phyloP scores from a whole-genome alignment of 1,140 invertebrate species.

The Coenobita brevimanus region DNA sequence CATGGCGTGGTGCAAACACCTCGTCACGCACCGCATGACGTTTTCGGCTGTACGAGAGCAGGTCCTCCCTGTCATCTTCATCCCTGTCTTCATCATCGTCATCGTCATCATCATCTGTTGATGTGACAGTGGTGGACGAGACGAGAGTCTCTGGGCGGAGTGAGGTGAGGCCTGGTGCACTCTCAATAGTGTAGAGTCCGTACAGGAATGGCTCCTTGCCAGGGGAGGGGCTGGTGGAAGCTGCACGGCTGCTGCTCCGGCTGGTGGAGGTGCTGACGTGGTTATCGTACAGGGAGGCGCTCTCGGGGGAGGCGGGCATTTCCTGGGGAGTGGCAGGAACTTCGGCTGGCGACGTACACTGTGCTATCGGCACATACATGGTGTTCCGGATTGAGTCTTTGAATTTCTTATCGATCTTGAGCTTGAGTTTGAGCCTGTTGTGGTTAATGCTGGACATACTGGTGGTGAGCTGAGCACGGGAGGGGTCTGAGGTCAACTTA shows the following conservation, averaged over 20 bases:
- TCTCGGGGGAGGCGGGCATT: slow-evolving; percentile 86
- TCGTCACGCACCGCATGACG: slow-evolving; percentile 59
- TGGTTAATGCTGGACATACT: slow-evolving; percentile 70
- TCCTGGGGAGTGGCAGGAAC: slow-evolving; percentile 86
- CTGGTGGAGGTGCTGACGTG: slow-evolving; percentile 72
- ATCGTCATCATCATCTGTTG: slow-evolving; percentile 45
- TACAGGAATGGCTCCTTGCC: slow-evolving; percentile 65
- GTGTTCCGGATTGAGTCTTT: slow-evolving; percentile 76
- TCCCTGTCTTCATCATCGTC: slow-evolving; percentile 41
- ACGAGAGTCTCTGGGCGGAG: slow-evolving; percentile 53
- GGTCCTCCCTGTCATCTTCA: slow-evolving; percentile 50
- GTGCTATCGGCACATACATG: slow-evolving; percentile 74
- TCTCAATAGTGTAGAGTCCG: slow-evolving; percentile 66
- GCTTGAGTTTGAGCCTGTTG: slow-evolving; percentile 77
- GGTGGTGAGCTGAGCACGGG: slow-evolving; percentile 41
- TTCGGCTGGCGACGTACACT: slow-evolving; percentile 81
- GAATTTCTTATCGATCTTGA: slow-evolving; percentile 78
- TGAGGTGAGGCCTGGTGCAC: slow-evolving; percentile 63
- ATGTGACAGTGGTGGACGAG: slow-evolving; percentile 54
- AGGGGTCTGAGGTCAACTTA: slow-evolving; percentile 68
- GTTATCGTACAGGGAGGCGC: slow-evolving; percentile 85
- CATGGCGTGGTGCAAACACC: slow-evolving; percentile 55
- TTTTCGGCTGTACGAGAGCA: slow-evolving; percentile 58
- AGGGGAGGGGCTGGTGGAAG: slow-evolving; percentile 59
- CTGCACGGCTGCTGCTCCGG: slow-evolving; percentile 57